Conservation (phyloP, 1,140 invertebrate species). For the Apis laboriosa region DNA sequence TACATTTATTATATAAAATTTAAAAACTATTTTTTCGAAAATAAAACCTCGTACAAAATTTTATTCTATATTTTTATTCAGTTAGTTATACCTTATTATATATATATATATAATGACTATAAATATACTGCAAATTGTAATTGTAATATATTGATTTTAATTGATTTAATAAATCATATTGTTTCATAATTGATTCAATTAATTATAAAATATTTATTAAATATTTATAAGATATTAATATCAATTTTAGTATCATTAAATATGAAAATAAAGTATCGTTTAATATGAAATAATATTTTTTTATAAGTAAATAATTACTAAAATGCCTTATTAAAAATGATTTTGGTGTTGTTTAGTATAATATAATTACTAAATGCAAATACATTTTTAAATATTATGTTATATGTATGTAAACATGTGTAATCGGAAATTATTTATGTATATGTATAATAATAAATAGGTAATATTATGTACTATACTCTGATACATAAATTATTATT, state of each 20-base stretch:
- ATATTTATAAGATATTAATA: constrained; percentile 6
- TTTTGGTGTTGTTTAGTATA: constrained; percentile 22
- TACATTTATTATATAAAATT: too few species aligned
- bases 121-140: constrained; percentile 1
- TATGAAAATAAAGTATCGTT: neutral
- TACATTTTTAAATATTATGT: constrained; percentile 33
- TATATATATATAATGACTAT: constrained; percentile 1
- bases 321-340: constrained; percentile 24
- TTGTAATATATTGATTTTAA: neutral
- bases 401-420: neutral
- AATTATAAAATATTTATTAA: constrained; percentile 9
- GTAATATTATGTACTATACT: constrained; percentile 10
- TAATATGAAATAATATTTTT: constrained; percentile 2
- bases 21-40: too few species aligned
- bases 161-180: neutral
- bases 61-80: too few species aligned
- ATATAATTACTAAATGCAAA: constrained; percentile 20
- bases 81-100: too few species aligned
- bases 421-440: neutral
- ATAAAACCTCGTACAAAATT: too few species aligned
- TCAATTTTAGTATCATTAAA: neutral
- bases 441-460: constrained; percentile 15
- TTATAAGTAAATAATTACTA: constrained; percentile 18
- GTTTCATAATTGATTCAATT: neutral
- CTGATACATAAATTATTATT: constrained; percentile 16